phyloP scores from a whole-genome alignment of 64 coral and sea anemone species.

The Montipora cactus region DNA sequence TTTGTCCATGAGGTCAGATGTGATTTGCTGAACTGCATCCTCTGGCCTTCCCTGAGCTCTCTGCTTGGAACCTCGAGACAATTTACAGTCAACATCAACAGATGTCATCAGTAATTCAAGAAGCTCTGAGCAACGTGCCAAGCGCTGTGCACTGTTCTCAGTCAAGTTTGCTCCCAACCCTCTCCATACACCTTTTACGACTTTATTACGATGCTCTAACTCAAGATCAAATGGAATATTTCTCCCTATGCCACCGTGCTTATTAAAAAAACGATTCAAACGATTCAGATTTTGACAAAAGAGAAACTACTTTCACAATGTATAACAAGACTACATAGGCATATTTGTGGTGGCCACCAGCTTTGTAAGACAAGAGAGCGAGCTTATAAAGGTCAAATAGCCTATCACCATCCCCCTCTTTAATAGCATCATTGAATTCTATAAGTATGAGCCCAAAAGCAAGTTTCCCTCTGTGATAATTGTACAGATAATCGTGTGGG shows the following conservation, averaged over 20 bases:
- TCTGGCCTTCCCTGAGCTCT: neutral
- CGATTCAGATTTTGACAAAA: neutral
- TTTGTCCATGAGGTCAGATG: neutral
- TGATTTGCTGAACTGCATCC: neutral
- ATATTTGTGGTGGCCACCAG: conserved; percentile 9
- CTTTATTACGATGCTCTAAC: neutral
- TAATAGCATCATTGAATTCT: conserved; percentile 39
- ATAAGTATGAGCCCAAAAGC: conserved; percentile 38
- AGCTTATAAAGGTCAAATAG: conserved; percentile 13
- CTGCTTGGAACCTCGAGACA: neutral
- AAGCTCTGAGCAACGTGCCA: neutral
- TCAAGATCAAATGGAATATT: conserved; percentile 30
- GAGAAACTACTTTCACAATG: neutral
- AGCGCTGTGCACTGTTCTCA: neutral
- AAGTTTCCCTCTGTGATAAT: conserved; percentile 27
- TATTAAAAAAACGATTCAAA: neutral
- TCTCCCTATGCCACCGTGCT: conserved; percentile 2
- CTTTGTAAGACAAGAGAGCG: neutral
- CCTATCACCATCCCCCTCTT: conserved; percentile 49
- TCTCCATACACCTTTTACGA: neutral
- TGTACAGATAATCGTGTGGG: conserved; percentile 10
- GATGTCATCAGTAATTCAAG: neutral
- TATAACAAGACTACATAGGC: conserved; percentile 10
- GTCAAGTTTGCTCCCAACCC: neutral
- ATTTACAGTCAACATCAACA: neutral